phyloP scores from a whole-genome alignment of 2,797 vertebrate genomes.

The Gallinago nigripennis region DNA sequence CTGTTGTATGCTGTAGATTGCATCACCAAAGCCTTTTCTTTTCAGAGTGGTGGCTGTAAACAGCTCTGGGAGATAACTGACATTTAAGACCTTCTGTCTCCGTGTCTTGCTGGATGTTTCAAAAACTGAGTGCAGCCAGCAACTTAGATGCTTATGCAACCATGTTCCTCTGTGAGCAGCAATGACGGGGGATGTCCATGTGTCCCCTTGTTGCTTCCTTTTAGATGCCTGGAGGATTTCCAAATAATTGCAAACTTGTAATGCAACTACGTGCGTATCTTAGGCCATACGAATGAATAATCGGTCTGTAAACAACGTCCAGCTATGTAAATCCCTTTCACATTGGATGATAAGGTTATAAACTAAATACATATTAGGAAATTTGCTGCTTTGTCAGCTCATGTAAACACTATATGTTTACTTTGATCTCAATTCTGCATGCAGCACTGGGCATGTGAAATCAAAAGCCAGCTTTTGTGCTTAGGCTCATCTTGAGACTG shows the following conservation, averaged over 20 bases:
- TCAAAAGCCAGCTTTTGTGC: not conserved
- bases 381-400: not conserved
- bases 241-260: not conserved
- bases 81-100: not conserved
- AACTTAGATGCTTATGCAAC: not conserved
- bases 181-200: not conserved
- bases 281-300: not conserved
- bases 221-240: not conserved
- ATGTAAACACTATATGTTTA: not conserved
- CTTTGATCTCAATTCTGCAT: not conserved
- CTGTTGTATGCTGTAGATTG: not conserved
- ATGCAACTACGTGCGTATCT: not conserved
- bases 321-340: not conserved
- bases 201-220: not conserved
- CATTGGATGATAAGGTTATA: not conserved
- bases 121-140: not conserved
- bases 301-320: not conserved
- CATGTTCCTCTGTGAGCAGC: not conserved
- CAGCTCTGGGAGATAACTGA: not conserved
- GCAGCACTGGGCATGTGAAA: not conserved
- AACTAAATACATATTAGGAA: not conserved
- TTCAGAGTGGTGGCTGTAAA: not conserved
- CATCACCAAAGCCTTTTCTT: not conserved
- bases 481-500: not conserved
- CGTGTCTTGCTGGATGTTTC: not conserved